phyloP scores from a whole-genome alignment of 1,140 invertebrate genomes.

The Procambarus clarkii region DNA sequence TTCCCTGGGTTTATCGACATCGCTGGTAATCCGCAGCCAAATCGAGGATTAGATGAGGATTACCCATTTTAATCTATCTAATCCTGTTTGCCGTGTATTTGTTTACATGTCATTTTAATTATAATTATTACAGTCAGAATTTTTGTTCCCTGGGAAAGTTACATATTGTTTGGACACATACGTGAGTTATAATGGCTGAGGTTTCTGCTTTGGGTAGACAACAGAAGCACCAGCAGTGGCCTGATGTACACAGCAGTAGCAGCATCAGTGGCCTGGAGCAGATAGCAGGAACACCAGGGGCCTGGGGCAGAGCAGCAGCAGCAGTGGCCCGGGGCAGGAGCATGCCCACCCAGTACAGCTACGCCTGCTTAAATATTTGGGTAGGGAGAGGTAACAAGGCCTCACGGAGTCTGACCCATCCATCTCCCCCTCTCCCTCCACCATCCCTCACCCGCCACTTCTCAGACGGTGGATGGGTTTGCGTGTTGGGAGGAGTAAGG shows the following conservation, averaged over 20 bases:
- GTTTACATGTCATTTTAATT: too few species aligned
- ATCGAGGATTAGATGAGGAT: too few species aligned
- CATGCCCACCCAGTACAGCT: not conserved
- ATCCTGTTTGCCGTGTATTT: too few species aligned
- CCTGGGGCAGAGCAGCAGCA: not conserved
- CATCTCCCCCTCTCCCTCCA: not conserved
- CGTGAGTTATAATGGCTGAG: too few species aligned
- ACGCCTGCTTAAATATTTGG: not conserved
- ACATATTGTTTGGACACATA: too few species aligned
- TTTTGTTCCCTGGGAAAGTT: too few species aligned
- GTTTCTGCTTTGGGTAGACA: too few species aligned
- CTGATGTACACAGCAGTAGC: not conserved
- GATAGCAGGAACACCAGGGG: not conserved
- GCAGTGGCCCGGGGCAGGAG: not conserved
- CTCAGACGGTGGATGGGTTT: not conserved
- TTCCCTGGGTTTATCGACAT: too few species aligned
- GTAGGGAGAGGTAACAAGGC: not conserved
- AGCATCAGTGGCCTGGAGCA: not conserved
- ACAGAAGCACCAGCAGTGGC: not conserved
- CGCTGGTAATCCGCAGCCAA: too few species aligned
- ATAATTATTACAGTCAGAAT: too few species aligned
- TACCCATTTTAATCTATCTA: too few species aligned
- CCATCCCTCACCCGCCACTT: not conserved
- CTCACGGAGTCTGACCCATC: not conserved
- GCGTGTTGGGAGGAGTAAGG: too few species aligned